Base-by-base conservation (phyloP, 2,113 vertebrate genomes). In the Lepus americanus region DNA sequence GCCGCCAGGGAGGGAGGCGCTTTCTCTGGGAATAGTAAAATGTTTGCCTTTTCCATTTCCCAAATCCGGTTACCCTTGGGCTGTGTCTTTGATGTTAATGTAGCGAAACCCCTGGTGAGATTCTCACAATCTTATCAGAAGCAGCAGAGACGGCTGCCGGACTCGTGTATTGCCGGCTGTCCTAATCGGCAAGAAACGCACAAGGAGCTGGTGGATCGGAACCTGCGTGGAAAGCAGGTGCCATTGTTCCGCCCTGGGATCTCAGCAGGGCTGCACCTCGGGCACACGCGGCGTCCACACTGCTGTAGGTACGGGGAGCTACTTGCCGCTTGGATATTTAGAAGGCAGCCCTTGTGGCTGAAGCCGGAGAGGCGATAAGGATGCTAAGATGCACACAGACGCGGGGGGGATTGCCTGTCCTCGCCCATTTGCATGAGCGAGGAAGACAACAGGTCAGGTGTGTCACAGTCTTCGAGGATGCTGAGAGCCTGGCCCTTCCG, bases 11-110 rank as follows among this genome's bases (percentile, higher is more conserved):
- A 70, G 33, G 17, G 51, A 81, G 81, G 64, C 25, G 11, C 55
- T 27, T 31, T 63, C 84, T 81, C 36, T 1, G 59, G 74, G 69
- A 61, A 80, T 2, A 9, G 86, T 22, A 31, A 77, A 49, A 33
- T 77, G 85, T 90, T 88, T 78, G 79, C 73, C 76, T 79, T 92
- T 51, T 90, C 88, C 70, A 44, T 89, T 92, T 96, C 72, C 82
- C 86, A 95, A 90, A 97, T 94, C 92, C 44, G 0, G 70, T 94
- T 92, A 90, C 92, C 96, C 95, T 69, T 84, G 90, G 94, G 96
- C 95, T 97, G 74, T 39, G 36, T 69, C 97, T 97, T 96, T 97
- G 96, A 97, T 97, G 90, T 96, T 86, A 88, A 92, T 86, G 73
- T 63, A 79, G 88, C 88, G 66, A 63, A 96, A 53, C 31, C 81